A percentile compares a stretch with the other conserved stretches of the same genome.
Evolutionary conservation across 2,888 invertebrate genomes (phyloP).

Genomic region (Amiota mariae): DNA sequence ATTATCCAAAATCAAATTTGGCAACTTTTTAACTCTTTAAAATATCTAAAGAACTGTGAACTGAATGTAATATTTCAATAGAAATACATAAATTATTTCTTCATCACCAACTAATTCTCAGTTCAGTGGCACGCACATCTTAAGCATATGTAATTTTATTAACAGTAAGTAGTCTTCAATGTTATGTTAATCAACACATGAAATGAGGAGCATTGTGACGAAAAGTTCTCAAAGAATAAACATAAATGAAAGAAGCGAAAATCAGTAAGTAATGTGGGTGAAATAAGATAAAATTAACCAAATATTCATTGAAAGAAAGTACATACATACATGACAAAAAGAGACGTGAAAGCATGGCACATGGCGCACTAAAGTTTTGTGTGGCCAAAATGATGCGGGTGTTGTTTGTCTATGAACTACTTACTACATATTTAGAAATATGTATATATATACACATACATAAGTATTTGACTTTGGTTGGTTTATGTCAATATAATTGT

Average conservation of each 20-base stretch:
- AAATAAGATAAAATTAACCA: background rate
- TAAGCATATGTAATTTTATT: conserved; percentile 15
- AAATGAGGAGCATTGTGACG: background rate
- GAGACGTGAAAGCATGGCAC: conserved; percentile 9
- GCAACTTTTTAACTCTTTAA: background rate
- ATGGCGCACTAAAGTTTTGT: conserved; percentile 1
- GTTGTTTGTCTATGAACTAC: background rate
- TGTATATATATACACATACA: background rate
- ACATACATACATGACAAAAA: background rate
- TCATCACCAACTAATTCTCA: background rate
- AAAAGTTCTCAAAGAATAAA: background rate
- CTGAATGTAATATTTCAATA: background rate
- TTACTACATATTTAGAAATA: background rate
- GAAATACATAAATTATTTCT: background rate
- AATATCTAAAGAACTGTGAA: background rate
- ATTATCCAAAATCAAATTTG: background rate
- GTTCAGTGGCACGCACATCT: conserved; percentile 7
- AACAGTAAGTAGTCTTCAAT: conserved; percentile 12
- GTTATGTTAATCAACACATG: too few relatives aligned
- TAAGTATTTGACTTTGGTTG: conserved; percentile 42
- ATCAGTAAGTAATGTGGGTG: background rate
- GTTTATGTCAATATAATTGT: conserved; percentile 67
- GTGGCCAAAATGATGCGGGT: conserved; percentile 14
- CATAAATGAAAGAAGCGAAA: conserved; percentile 18
- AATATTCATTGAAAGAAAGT: conserved; percentile 5